Base-by-base conservation (phyloP, 1,140 invertebrate genomes). In the Cryptotermes secundus region DNA sequence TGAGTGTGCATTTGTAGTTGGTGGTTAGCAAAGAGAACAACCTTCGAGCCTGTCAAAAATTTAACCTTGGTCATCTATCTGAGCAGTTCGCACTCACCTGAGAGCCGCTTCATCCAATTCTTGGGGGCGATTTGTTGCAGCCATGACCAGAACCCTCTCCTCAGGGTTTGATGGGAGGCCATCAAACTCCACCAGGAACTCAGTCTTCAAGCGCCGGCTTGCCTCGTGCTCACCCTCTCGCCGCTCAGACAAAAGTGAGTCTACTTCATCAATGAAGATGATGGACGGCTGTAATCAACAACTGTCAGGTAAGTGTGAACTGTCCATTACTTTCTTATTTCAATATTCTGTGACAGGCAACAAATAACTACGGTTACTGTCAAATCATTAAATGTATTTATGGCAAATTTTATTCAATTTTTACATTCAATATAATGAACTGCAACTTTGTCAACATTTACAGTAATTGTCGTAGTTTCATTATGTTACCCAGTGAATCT, bases 141-240 rank as follows among this genome's bases (percentile, higher is more conserved):
- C 99, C 93, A 99, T 97, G 2, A 99, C 96, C 22, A 99, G 92
- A 81, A 99, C 94, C 85, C 96, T 92, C 88, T 99, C 97, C 38
- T 99, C 97, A 1, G 94, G 92, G 89, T 93, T 93, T 19, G 94
- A 94, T 2, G 96, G 95, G 84, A 98, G 91, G 22, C 97, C 97
- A 91, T 99, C 98, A 90, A 99, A 97, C 90, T 99, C 97, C 3
- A 99, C 96, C 14, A 99, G 92, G 90, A 99, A 99, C 91, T 99
- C 98, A 0, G 98, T 99, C 92, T 99, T 99, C n/a, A 99, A 92
- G 86, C 98, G 93, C 24, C 98, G 90, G 34, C 97, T 98, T 36
- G 97, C 97, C 90, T 99, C 98, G 89, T 99, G 97, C 90, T 99
- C 98, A 84, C 94, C 94, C 87, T 97, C 96, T 83, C 95, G 95